Percentiles rank a stretch among this genome's conserved stretches.
phyloP scores from a whole-genome alignment of 2,113 vertebrate species.

The Phaethon lepturus region DNA sequence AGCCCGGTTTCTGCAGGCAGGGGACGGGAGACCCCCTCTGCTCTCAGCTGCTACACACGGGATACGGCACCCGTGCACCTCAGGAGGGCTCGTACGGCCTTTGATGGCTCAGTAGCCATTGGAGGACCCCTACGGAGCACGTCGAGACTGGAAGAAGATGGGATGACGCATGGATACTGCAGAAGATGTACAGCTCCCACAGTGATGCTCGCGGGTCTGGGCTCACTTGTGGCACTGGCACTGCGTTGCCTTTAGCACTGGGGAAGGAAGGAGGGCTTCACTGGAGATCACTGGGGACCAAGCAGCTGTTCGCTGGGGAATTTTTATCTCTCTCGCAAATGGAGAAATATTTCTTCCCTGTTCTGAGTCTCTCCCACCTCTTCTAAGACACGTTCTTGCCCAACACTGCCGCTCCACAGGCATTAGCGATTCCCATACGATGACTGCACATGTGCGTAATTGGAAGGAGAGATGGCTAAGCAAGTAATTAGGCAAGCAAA shows the following conservation, averaged over 20 bases:
- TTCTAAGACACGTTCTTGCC: neutral
- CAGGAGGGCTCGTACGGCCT: neutral
- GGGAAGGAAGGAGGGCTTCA: neutral
- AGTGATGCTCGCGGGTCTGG: fast-evolving
- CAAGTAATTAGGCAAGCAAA: neutral
- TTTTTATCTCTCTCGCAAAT: neutral
- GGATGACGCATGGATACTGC: too few species aligned
- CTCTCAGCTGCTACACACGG: neutral
- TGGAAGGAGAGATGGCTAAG: neutral
- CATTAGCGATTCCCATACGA: neutral
- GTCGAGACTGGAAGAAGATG: neutral
- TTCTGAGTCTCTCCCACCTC: neutral
- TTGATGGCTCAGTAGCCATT: neutral
- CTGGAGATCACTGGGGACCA: fast-evolving
- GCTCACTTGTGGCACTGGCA: neutral
- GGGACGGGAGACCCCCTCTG: neutral
- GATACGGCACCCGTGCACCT: neutral
- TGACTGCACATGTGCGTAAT: neutral
- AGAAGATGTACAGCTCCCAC: neutral
- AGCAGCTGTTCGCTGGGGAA: neutral
- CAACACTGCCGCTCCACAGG: neutral
- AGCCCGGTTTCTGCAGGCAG: neutral
- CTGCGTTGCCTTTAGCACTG: neutral
- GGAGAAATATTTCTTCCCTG: neutral
- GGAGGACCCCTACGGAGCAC: neutral